Base-by-base conservation (phyloP, 35 echinoderm and acorn worm species). In the Apostichopus japonicus region DNA sequence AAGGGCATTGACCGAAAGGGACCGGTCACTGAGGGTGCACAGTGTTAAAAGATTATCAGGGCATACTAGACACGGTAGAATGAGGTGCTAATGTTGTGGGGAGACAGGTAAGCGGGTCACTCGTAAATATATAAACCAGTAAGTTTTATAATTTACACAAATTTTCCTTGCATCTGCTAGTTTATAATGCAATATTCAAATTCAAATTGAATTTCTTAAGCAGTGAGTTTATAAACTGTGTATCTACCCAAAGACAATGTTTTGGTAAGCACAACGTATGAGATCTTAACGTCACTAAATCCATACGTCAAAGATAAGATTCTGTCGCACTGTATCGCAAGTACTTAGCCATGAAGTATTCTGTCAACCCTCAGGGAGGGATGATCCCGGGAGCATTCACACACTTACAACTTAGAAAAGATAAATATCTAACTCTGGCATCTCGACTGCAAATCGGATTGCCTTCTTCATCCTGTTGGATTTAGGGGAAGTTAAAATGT, bases 261-360 rank as follows among this genome's bases (percentile, higher is more conserved):
- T 75, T 75, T 19, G 71, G 16, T 75, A 21, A 75, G 22, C 71
- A 75, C n/a, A 75, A 75, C 33, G 71, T 23, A 23, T 75, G 22
- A 7, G 71, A 75, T 75, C 71, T 75, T 75, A 75, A 75, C 71
- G 11, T 75, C 71, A 75, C 71, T 75, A 23, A 75, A 75, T 75
- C 71, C 71, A 75, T 75, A 23, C 17, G 71, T 75, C 71, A 75
- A 75, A 21, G 71, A 75, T 75, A 75, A 75, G 71, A 23, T 75
- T 75, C 71, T 19, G 22, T 6, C 23, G 71, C 71, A 75, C 33
- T 0, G 33, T 75, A 75, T 75, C 71, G 71, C 17, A 75, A 75
- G 71, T 75, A 75, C 71, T 75, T 75, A 75, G 71, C 71, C 71
- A 75, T 75, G 71, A 75, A 75, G 71, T 19, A 75, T 75, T 75